These are phyloP conservation scores for Magallana angulata DNA, from an alignment of 1,140 invertebrate genomes.

Conservation along the genomic window DNA sequence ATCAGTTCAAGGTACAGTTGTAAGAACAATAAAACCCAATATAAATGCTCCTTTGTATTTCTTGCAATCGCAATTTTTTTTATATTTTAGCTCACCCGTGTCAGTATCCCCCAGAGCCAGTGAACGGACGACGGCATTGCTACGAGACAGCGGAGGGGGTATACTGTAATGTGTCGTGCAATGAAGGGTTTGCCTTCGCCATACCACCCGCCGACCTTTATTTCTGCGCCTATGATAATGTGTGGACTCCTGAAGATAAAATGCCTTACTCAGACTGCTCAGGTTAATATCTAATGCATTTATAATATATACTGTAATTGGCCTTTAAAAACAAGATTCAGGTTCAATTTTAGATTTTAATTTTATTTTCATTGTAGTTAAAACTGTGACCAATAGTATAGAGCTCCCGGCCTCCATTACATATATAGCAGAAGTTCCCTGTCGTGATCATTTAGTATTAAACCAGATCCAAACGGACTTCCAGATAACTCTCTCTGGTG, in stretches of 20 bases:
- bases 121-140: constrained; percentile 83
- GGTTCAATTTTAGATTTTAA: not conserved
- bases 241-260: constrained; percentile 78
- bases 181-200: constrained; percentile 84
- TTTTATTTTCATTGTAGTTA: constrained; percentile 55
- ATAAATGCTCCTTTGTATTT: not conserved
- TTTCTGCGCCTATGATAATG: constrained; percentile 80
- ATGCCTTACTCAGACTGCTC: constrained; percentile 84
- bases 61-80: not conserved
- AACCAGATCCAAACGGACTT: constrained; percentile 71
- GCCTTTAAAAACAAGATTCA: too few species aligned
- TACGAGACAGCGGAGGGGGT: constrained; percentile 79
- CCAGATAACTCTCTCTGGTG: constrained; percentile 65
- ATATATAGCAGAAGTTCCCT: constrained; percentile 67
- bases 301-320: not conserved
- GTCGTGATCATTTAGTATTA: constrained; percentile 66
- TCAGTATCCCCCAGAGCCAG: constrained; percentile 81
- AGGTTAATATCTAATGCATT: constrained; percentile 74
- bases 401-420: constrained; percentile 73
- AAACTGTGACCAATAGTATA: constrained; percentile 70
- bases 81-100: constrained; percentile 82
- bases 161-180: constrained; percentile 83
- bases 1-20: not conserved
- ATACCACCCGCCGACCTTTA: constrained; percentile 80
- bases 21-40: not conserved